Percentiles rank a stretch among this genome's conserved stretches.
phyloP scores from a whole-genome alignment of 2,113 vertebrate species.

The Camelus bactrianus region DNA sequence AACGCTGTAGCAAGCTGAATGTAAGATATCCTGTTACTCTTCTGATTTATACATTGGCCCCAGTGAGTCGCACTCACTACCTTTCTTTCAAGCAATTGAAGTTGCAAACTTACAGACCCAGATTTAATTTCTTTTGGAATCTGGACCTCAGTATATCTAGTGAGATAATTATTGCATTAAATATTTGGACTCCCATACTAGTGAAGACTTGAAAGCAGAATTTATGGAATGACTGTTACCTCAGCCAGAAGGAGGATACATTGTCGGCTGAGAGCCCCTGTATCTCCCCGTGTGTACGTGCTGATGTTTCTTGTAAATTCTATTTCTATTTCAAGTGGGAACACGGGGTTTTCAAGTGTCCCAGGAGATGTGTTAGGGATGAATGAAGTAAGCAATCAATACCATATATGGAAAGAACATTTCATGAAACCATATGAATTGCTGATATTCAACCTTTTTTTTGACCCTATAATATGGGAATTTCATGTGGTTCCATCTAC shows the following conservation, averaged over 20 bases:
- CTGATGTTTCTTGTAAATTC: neutral
- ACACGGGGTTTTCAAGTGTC: neutral
- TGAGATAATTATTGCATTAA: neutral
- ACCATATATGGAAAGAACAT: neutral
- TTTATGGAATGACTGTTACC: neutral
- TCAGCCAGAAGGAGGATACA: neutral
- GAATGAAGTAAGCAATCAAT: neutral
- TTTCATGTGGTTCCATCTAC: neutral
- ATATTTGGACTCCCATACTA: neutral
- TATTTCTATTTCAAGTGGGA: neutral
- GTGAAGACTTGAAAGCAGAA: neutral
- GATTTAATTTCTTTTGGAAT: slow-evolving; percentile 35
- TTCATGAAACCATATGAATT: neutral
- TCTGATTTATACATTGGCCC: neutral
- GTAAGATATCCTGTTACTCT: neutral
- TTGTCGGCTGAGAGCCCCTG: neutral
- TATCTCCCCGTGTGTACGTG: neutral
- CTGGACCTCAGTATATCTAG: neutral
- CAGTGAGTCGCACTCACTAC: neutral
- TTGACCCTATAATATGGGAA: neutral
- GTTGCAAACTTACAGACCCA: neutral
- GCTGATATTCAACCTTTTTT: neutral
- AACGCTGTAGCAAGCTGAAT: neutral
- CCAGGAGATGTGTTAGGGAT: neutral
- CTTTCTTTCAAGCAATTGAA: neutral